Conservation (phyloP, 1,140 invertebrate species). For the Ceratina calcarata region DNA sequence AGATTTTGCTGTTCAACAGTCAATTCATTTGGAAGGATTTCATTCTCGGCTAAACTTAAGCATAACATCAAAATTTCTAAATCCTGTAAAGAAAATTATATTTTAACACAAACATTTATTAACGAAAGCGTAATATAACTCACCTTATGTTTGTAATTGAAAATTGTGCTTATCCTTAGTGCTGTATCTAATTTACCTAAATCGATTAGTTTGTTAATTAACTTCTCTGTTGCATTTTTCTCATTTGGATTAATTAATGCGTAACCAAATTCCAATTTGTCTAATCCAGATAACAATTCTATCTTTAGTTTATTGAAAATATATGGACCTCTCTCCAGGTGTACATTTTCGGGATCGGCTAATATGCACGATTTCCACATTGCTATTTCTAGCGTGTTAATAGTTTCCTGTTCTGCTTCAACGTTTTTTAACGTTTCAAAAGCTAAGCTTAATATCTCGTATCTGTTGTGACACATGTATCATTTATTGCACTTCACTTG, state of each 20-base stretch:
- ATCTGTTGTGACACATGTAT: constrained; percentile 55
- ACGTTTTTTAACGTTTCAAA: constrained; percentile 69
- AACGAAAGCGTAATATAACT: constrained; percentile 29
- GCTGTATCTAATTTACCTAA: constrained; percentile 69
- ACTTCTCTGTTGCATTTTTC: constrained; percentile 60
- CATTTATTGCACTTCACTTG: neutral
- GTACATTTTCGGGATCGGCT: constrained; percentile 70
- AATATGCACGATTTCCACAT: constrained; percentile 78
- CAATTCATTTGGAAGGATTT: constrained; percentile 72
- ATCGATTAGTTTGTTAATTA: constrained; percentile 74
- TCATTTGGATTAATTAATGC: constrained; percentile 63
- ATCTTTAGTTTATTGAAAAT: constrained; percentile 73
- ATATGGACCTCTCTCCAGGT: constrained; percentile 58
- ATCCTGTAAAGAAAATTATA: constrained; percentile 61
- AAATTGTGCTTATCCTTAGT: constrained; percentile 72
- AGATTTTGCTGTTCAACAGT: constrained; percentile 68
- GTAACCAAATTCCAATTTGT: constrained; percentile 64
- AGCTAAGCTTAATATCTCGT: constrained; percentile 73
- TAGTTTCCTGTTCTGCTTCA: constrained; percentile 66
- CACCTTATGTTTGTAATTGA: constrained; percentile 73
- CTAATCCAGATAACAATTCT: constrained; percentile 70
- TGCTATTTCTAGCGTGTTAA: constrained; percentile 73
- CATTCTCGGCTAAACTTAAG: constrained; percentile 74
- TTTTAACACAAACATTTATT: neutral
- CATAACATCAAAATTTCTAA: constrained; percentile 74